Conservation (phyloP, 1,140 invertebrate species). For the Heliconius himera region DNA sequence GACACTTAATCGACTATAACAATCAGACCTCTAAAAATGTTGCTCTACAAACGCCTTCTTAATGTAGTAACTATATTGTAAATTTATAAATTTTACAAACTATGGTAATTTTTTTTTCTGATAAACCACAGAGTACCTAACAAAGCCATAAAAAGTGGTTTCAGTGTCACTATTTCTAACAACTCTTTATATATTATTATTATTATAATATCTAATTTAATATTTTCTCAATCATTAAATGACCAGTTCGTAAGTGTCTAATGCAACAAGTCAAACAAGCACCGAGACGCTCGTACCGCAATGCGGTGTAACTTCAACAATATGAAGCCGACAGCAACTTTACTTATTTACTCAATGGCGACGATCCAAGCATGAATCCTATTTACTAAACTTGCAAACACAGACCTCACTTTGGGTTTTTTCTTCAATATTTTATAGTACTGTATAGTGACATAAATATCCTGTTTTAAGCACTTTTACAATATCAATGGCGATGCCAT, state of each 20-base stretch:
- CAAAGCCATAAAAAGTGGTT: too few relatives aligned
- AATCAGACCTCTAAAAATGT: too few relatives aligned
- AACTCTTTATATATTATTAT: too few relatives aligned
- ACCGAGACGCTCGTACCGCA: background rate
- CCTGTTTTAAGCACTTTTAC: background rate
- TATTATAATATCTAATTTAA: too few relatives aligned
- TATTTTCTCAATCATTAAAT: background rate
- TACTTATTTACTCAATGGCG: conserved; percentile 11
- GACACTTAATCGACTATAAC: too few relatives aligned
- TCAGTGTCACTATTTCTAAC: too few relatives aligned
- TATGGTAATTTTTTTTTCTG: too few relatives aligned
- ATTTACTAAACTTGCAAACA: background rate
- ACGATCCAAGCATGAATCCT: conserved; percentile 5
- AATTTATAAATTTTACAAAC: too few relatives aligned
- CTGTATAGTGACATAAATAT: background rate
- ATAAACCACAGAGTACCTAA: too few relatives aligned
- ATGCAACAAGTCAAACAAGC: background rate
- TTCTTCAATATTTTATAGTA: background rate
- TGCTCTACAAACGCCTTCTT: too few relatives aligned
- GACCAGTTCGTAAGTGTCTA: background rate
- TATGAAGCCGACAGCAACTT: background rate
- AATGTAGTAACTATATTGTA: too few relatives aligned
- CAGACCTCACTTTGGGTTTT: background rate
- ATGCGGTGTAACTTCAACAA: conserved; percentile 3
- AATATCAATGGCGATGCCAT: too few relatives aligned